A percentile compares a stretch with the other conserved stretches of the same genome.
Conservation (phyloP, 2,797 vertebrate genomes). For the Austrolebias charrua region DNA sequence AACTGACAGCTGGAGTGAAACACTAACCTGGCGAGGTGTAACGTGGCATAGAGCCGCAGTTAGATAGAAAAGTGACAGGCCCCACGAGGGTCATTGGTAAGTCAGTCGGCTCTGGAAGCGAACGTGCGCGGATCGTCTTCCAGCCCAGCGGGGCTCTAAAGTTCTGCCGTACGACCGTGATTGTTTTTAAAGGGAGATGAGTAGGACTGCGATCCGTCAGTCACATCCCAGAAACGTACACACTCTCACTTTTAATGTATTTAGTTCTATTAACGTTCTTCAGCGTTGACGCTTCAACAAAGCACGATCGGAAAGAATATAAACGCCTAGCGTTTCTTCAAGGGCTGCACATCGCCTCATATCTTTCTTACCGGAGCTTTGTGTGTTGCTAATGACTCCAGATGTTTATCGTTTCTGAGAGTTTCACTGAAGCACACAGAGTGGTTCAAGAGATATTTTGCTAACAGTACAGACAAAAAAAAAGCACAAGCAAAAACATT, state of each 20-base stretch:
- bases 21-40: constrained; percentile 35
- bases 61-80: constrained; percentile 40
- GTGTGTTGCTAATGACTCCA: no score
- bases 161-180: constrained; percentile 21
- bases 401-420: no score
- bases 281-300: constrained; percentile 30
- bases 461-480: no score
- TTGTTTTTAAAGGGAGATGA: constrained; percentile 20
- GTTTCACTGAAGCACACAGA: no score
- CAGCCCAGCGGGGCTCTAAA: constrained; percentile 25
- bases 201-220: constrained; percentile 11
- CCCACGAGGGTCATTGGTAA: constrained; percentile 47
- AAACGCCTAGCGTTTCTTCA: no score
- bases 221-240: constrained; percentile 27
- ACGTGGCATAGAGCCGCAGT: constrained; percentile 38
- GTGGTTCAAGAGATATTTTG: no score
- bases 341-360: no score
- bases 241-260: constrained; percentile 16
- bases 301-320: constrained; percentile 32
- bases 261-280: constrained; percentile 21
- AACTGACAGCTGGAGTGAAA: constrained; percentile 35
- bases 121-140: constrained; percentile 56
- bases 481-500: no score
- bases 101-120: constrained; percentile 36
- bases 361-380: no score